These are phyloP conservation scores for Hormaphis cornu DNA, from an alignment of 1,140 invertebrate species.

Conservation along the genomic window DNA sequence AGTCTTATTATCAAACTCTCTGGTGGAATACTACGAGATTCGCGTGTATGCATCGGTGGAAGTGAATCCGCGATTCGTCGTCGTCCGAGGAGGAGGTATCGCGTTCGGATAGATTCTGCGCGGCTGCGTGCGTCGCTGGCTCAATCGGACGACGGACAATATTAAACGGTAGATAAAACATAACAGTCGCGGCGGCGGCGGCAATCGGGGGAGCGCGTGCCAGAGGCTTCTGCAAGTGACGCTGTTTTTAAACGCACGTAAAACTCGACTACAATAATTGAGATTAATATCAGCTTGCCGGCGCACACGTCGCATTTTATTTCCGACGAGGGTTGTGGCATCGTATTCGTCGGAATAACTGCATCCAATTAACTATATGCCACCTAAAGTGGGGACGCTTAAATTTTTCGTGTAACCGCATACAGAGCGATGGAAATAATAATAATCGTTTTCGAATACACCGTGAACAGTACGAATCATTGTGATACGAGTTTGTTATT, in stretches of 20 bases:
- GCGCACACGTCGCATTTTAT: no score
- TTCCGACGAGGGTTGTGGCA: no score
- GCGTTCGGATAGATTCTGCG: no score
- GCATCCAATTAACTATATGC: slow-evolving; percentile 30
- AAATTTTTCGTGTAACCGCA: background rate
- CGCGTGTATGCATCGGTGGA: no score
- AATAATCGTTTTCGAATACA: no score
- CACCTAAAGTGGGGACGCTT: slow-evolving; percentile 21
- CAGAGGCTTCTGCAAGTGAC: slow-evolving; percentile 24
- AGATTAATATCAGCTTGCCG: slow-evolving; percentile 21
- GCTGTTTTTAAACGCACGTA: slow-evolving; percentile 31
- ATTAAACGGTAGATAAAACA: slow-evolving; percentile 23
- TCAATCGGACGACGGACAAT: no score
- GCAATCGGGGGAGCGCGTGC: background rate
- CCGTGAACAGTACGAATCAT: background rate
- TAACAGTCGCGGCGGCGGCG: background rate
- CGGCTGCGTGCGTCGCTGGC: no score
- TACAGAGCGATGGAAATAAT: slow-evolving; percentile 4
- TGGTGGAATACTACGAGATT: no score
- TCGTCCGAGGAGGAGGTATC: no score
- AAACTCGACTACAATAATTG: slow-evolving; percentile 31
- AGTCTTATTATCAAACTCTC: no score
- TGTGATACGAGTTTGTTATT: no score
- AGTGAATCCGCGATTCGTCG: no score
- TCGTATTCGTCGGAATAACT: slow-evolving; percentile 28